Conservation (phyloP, 2,113 vertebrate species). For the Xiphias gladius region DNA sequence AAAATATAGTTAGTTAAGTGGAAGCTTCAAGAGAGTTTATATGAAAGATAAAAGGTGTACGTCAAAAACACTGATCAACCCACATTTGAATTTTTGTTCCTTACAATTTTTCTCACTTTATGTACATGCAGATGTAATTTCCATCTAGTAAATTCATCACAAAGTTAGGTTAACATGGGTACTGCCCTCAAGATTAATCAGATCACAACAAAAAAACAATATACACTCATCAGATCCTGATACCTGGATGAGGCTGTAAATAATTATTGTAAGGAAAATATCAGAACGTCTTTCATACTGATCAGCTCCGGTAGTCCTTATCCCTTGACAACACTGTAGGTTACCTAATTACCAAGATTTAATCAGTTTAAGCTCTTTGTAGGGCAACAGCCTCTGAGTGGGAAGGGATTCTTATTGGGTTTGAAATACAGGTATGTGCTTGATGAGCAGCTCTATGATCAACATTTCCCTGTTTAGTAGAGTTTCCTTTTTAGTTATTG, state of each 20-base stretch:
- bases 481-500: background rate
- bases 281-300: background rate
- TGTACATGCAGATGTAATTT: background rate
- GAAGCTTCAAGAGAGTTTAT: background rate
- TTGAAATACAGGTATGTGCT: background rate
- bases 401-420: background rate
- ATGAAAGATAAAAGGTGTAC: background rate
- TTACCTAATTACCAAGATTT: background rate
- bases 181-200: background rate
- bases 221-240: background rate
- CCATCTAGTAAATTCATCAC: background rate
- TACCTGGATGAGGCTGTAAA: background rate
- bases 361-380: conserved; percentile 3
- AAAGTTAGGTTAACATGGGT: background rate
- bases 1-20: background rate
- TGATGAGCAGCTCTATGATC: background rate
- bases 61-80: background rate
- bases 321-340: background rate
- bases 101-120: background rate
- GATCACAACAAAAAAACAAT: background rate
- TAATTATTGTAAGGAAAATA: background rate
- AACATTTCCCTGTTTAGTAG: background rate
- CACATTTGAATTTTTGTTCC: background rate
- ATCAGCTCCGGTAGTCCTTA: background rate
- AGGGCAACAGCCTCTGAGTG: no score